Conservation (phyloP, 2,113 vertebrate species). For the Amphilophus citrinellus region DNA sequence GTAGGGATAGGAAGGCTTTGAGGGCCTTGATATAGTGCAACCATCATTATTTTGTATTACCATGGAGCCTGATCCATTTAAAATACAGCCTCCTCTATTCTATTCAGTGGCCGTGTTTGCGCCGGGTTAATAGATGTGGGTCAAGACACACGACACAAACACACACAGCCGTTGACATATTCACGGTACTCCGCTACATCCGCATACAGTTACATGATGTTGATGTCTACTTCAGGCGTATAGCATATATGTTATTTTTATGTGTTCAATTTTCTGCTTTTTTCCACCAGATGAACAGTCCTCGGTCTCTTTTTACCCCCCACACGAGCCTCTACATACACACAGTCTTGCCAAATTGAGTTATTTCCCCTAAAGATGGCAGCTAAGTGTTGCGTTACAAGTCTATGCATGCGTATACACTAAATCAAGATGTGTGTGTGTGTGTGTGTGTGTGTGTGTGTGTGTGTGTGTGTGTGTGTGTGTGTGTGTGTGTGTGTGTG, state of each 20-base stretch:
- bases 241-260: conserved; percentile 13
- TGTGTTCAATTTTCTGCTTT: conserved; percentile 27
- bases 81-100: conserved; percentile 38
- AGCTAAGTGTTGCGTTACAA: conserved; percentile 32
- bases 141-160: conserved; percentile 25
- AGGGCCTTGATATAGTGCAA: conserved; percentile 52
- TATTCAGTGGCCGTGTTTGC: conserved; percentile 21
- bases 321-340: not conserved
- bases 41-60: conserved; percentile 69
- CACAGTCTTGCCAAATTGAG: conserved; percentile 24
- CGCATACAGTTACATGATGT: conserved; percentile 28
- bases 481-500: conserved; percentile 10
- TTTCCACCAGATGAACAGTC: conserved; percentile 31
- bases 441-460: conserved; percentile 11
- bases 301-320: not conserved
- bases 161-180: conserved; percentile 15
- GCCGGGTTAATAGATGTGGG: conserved; percentile 37
- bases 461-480: not conserved
- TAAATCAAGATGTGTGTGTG: conserved; percentile 2
- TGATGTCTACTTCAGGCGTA: conserved; percentile 19
- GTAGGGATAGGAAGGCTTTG: conserved; percentile 65
- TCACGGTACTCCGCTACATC: not conserved
- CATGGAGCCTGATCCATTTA: conserved; percentile 66
- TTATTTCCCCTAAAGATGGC: conserved; percentile 39
- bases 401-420: not conserved